Evolutionary conservation across 2,113 vertebrate species (phyloP).

Genomic region (Romanogobio albipinnatus): DNA sequence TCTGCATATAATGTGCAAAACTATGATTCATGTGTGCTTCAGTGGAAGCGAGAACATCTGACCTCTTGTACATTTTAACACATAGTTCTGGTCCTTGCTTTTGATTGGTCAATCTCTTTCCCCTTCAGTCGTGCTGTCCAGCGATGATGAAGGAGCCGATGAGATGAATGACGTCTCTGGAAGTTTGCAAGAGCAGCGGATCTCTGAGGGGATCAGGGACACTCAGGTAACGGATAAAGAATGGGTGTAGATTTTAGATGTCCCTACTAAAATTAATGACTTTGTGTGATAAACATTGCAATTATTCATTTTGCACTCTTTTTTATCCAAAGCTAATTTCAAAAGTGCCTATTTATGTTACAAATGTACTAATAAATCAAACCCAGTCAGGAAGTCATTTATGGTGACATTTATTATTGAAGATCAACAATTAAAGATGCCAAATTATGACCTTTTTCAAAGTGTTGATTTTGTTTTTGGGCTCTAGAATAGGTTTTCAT

Average conservation of each 20-base stretch:
- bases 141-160: slow-evolving; percentile 67
- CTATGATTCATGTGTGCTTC: not conserved
- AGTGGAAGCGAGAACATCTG: not conserved
- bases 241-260: not conserved
- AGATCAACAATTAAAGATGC: too few species aligned
- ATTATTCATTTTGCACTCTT: not conserved
- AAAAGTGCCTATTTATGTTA: not conserved
- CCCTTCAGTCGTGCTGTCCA: slow-evolving; percentile 74
- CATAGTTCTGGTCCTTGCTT: not conserved
- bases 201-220: not conserved
- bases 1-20: not conserved
- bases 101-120: not conserved
- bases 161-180: slow-evolving; percentile 16
- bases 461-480: too few species aligned
- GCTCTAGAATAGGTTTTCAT: too few species aligned
- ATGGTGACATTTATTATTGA: too few species aligned
- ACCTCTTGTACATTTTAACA: not conserved
- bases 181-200: not conserved
- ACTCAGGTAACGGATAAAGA: slow-evolving; percentile 9
- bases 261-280: not conserved
- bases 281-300: not conserved
- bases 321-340: not conserved
- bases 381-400: not conserved
- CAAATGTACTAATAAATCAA: not conserved
- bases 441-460: too few species aligned